phyloP scores from a whole-genome alignment of 2,888 invertebrate genomes.

The Acronicta psi region DNA sequence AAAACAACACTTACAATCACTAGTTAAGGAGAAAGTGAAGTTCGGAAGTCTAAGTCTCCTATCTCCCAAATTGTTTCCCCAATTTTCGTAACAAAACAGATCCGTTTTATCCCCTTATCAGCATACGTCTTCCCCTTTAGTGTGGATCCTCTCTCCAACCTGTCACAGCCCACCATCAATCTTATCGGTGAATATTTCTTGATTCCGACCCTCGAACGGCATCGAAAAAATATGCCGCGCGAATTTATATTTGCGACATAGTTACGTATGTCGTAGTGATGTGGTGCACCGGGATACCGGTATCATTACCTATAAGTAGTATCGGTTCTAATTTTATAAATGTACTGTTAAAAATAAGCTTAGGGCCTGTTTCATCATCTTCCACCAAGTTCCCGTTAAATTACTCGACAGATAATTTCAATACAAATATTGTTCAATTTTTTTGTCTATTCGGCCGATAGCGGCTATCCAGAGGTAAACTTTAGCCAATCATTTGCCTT shows the following conservation, averaged over 20 bases:
- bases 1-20: not conserved
- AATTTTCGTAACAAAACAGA: constrained; percentile 31
- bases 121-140: constrained; percentile 46
- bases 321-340: too few relatives aligned
- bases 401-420: too few relatives aligned
- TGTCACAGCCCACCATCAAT: constrained; percentile 59
- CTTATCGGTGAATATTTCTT: constrained; percentile 62
- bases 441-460: too few relatives aligned
- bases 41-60: not conserved
- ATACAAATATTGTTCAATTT: too few relatives aligned
- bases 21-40: not conserved
- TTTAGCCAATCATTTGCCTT: too few relatives aligned
- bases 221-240: constrained; percentile 59
- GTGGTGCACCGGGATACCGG: constrained; percentile 5
- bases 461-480: too few relatives aligned
- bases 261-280: constrained; percentile 20
- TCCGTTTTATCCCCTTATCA: constrained; percentile 46
- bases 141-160: constrained; percentile 29
- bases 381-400: too few relatives aligned
- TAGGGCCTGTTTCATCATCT: too few relatives aligned
- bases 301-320: not conserved
- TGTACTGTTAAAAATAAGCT: too few relatives aligned
- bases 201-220: constrained; percentile 47
- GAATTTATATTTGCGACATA: constrained; percentile 56
- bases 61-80: constrained; percentile 26